Percentiles rank a stretch among this genome's conserved stretches.
Conservation (phyloP, 2,797 vertebrate genomes). For the Gephyroberyx darwinii region DNA sequence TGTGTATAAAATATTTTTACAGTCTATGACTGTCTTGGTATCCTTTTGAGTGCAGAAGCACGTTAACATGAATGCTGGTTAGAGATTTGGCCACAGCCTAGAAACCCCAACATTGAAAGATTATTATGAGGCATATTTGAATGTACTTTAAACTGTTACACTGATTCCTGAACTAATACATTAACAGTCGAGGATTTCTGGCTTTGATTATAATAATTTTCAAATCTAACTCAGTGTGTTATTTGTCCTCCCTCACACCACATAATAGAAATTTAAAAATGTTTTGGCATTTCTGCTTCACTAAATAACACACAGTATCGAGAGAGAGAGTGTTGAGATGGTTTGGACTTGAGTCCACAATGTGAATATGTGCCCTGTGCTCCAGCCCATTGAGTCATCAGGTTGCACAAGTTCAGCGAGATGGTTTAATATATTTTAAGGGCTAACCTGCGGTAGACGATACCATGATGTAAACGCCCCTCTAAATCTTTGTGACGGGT, state of each 20-base stretch:
- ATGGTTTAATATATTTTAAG: constrained; percentile 53
- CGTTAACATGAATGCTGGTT: constrained; percentile 10
- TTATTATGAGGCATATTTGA: constrained; percentile 1
- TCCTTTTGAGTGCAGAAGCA: constrained; percentile 11
- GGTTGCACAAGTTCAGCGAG: constrained; percentile 16
- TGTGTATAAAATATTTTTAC: not conserved
- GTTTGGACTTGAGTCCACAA: constrained; percentile 15
- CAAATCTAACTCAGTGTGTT: not conserved
- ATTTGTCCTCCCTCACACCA: constrained; percentile 2
- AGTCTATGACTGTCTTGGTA: not conserved
- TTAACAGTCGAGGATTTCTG: constrained; percentile 5
- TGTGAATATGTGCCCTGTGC: not conserved
- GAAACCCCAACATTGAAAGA: constrained; percentile 22
- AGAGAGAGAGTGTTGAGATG: not conserved
- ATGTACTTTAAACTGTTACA: not conserved
- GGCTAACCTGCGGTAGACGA: constrained; percentile 63
- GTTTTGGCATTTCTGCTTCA: constrained; percentile 35
- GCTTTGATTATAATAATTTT: constrained; percentile 11
- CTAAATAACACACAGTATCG: constrained; percentile 63
- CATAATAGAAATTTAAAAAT: constrained; percentile 15
- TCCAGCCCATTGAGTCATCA: not conserved
- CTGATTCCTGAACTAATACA: constrained; percentile 13
- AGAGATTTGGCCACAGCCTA: constrained; percentile 18
- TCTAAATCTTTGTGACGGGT: constrained; percentile 22
- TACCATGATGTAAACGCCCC: constrained; percentile 17